Conservation (phyloP, 2,797 vertebrate genomes). For the Linurgus olivaceus region DNA sequence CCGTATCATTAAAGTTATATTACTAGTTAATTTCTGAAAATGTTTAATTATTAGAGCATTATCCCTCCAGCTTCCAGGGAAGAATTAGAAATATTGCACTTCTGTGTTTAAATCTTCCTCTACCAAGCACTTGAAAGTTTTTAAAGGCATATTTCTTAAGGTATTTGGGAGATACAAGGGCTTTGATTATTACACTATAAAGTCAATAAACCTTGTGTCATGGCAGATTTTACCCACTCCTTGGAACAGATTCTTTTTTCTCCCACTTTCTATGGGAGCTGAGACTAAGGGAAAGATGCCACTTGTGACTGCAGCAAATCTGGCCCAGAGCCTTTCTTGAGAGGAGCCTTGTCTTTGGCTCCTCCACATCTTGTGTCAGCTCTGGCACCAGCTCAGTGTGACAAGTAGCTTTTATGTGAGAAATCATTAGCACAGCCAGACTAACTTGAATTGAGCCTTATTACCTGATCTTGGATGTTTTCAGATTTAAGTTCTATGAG, state of each 20-base stretch:
- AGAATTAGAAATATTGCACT: conserved; percentile 10
- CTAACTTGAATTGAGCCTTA: not conserved
- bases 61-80: conserved; percentile 50
- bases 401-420: not conserved
- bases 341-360: not conserved
- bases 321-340: not conserved
- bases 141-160: conserved; percentile 21
- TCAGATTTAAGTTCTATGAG: not conserved
- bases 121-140: not conserved
- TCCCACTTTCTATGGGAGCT: not conserved
- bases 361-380: not conserved
- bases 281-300: conserved; percentile 9
- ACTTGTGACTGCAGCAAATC: conserved; percentile 38
- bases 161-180: conserved; percentile 7
- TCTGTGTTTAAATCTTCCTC: not conserved
- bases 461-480: not conserved
- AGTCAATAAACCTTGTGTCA: conserved; percentile 6
- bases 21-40: conserved; percentile 83
- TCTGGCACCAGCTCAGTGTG: not conserved
- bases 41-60: conserved; percentile 83
- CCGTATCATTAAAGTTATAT: conserved; percentile 83
- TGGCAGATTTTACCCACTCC: conserved; percentile 5
- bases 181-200: not conserved
- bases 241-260: not conserved
- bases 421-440: not conserved